Base-by-base conservation (phyloP, 1,140 invertebrate species). In the Brachionus manjavacas region DNA sequence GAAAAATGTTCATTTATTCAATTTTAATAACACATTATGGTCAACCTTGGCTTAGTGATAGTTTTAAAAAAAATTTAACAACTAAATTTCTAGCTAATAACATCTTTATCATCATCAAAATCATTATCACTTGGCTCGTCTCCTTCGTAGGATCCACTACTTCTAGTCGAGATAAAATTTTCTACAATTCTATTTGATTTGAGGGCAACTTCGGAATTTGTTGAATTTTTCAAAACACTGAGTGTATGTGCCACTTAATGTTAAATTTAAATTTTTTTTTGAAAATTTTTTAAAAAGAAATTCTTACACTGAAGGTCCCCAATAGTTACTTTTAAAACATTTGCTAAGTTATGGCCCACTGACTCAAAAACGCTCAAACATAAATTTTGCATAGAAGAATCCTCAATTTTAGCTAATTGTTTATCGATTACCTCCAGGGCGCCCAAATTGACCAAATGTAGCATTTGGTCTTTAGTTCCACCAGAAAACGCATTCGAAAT, bases 401-500 rank as follows among this genome's bases (percentile, higher is more conserved):
- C 84, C 87, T 89, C 4, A 86, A 87, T 3, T 85, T 85, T 16
- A 89, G 85, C 7, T 66, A 70, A 25, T 43, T n/a, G 28, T n/a
- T 74, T 20, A 81, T 46, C 23, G n/a, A 76, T 43, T 6, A n/a
- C 66, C 12, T 31, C 41, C 23, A 85, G 11, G n/a, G 87, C 88
- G 66, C 87, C 87, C 11, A 85, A 43, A 55, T 88, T 85, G 8
- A 89, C 87, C 4, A 88, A 64, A 72, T 87, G 86, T 6, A 84
- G 84, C n/a, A 89, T 87, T 85, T 90, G 89, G 79, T 88, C 86
- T 20, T 87, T 85, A 12, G 86, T 88, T 28, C 89, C 89, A 72
- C 89, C 88, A 20, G 88, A 89, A 12, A 88, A 89, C 68, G 89
- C 85, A 78, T 90, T 90, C 9, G 88, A 88, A 12, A 90, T 85